Evolutionary conservation across 2,888 invertebrate species (phyloP), one percentile per base, ranked within the genome.

Genomic region (Platerodrilus igneus): DNA sequence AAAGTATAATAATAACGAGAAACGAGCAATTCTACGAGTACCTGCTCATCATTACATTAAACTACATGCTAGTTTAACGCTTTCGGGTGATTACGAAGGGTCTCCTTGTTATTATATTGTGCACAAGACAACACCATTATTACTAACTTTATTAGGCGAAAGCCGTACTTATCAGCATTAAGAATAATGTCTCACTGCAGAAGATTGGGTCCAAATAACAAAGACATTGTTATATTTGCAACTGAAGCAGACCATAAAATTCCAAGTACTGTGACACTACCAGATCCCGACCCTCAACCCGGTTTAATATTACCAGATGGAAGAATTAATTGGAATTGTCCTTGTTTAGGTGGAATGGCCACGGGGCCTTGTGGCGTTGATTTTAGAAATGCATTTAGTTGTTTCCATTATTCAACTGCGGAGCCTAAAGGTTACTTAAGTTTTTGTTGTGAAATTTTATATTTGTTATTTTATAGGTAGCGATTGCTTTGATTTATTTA

Each of bases 321-420:
- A 3, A 81, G 86, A 45, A 92, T 96, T 50, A 96, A 96, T 71
- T 96, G 95, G 95, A 86, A 86, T 63, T 96, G 96, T 61, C 95
- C 95, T 0, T 96, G 96, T 64, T 75, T 96, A 19, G 95, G 95
- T 8, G 93, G 93, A n/a, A 94, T 95, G 89, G 91, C 94, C 3
- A 90, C 91, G 0, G 95, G 96, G 0, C 95, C 96, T 0, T 96
- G 96, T 66, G 95, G 93, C 1, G 76, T 85, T 8, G 86, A 92
- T 66, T 96, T 96, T 69, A 75, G 95, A 23, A 87, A 92, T 52
- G 93, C 95, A 2, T 94, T 96, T 68, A 84, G 89, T 17, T 96
- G 96, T 68, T 95, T 95, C 66, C 94, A 95, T 65, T 87, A 90
- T 68, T 90, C 89, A 50, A 78, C 78, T 41, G 83, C 83, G 2